Base-by-base conservation (phyloP, 2,797 vertebrate genomes). In the Hydrolagus colliei region DNA sequence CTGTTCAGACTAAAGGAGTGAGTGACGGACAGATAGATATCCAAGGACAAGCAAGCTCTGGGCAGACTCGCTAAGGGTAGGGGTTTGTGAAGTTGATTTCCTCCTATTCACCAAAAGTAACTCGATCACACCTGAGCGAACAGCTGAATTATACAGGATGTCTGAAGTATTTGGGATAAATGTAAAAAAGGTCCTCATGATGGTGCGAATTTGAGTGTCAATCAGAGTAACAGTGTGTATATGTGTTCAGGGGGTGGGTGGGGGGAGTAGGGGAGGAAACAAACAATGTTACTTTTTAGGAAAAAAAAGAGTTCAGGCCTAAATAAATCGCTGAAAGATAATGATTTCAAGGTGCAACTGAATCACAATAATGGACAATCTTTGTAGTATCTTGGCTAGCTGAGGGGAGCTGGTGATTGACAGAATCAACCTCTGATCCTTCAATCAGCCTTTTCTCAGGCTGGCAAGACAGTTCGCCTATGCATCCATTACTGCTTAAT, bases 111-210 rank as follows among this genome's bases (percentile, higher is more conserved):
- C 16, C 9, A 68, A 82, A 82, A 67, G 63, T 68, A 82, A 84
- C 71, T 84, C 65, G 68, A 84, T 84, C 32, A 71, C 7, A 68
- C 79, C 65, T 41, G 65, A 71, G 9, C 22, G 14, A 71, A 84
- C 79, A 84, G 79, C 32, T 84, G 27, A 84, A 82, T 68, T 14
- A 63, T 71, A 71, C 71, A 84, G 18, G 65, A 68, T 68, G 65
- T 27, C 79, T 32, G 32, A 18, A 18, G 22, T 18, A 52, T 52
- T 18, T 68, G 16, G 65, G 65, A 84, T 41, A 84, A 84, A 32
- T 18, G 68, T 52, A 68, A 35, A 52, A 27, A 18, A 20, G 79
- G 14, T 84, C 65, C 35, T 84, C 68, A 84, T 84, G 41, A 84
- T 84, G 65, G 41, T 52, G 6, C 1, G 41, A 52, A 52, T 52